Percentiles rank a stretch among this genome's conserved stretches.
Evolutionary conservation across 2,113 vertebrate genomes (phyloP).

Genomic region (Prunella himalayana): DNA sequence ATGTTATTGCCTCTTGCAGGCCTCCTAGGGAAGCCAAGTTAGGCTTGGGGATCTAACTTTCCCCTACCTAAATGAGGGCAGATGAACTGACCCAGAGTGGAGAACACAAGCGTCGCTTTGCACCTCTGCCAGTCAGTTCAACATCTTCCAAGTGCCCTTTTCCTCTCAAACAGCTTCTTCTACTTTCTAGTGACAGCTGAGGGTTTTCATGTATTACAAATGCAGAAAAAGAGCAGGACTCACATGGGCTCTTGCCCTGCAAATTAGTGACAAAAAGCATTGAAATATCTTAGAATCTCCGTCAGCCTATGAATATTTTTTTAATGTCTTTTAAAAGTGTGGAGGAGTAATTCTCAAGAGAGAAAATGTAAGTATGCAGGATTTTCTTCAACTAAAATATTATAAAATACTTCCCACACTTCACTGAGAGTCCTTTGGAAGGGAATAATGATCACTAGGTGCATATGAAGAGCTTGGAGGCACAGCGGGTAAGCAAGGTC

Average conservation of each 20-base stretch:
- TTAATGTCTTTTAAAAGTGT: neutral
- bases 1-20: neutral
- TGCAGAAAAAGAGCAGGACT: neutral
- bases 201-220: neutral
- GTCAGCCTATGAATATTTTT: neutral
- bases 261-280: slow-evolving; percentile 4
- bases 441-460: neutral
- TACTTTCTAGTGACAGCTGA: neutral
- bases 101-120: neutral
- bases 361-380: neutral
- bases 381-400: neutral
- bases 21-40: neutral
- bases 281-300: neutral
- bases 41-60: neutral
- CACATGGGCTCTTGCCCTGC: neutral
- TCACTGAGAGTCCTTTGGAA: neutral
- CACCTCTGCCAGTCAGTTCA: neutral
- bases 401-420: neutral
- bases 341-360: neutral
- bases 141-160: neutral
- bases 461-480: neutral
- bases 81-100: neutral
- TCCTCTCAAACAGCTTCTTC: neutral
- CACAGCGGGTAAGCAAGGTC: neutral
- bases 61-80: neutral